These are phyloP conservation scores for Galagoides demidoff DNA, from an alignment of 2,797 vertebrate genomes.

Conservation along the genomic window DNA sequence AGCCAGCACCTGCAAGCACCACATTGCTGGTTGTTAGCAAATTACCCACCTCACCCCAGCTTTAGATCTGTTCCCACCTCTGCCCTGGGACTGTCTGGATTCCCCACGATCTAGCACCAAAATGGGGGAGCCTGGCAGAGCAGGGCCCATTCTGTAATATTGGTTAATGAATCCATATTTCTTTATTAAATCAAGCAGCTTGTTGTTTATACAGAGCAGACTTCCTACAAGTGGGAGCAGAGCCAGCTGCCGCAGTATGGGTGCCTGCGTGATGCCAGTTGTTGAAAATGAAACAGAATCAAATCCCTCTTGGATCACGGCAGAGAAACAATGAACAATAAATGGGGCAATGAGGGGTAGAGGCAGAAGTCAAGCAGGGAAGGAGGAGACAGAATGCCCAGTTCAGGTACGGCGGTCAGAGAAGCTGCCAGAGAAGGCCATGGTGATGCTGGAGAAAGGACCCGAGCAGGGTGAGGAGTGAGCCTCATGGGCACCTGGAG, in stretches of 20 bases:
- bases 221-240: background rate
- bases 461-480: no score
- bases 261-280: background rate
- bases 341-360: background rate
- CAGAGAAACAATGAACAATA: background rate
- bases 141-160: background rate
- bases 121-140: background rate
- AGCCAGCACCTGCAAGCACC: background rate
- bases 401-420: background rate
- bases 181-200: constrained; percentile 40
- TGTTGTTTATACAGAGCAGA: background rate
- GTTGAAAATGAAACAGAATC: background rate
- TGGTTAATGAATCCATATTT: constrained; percentile 2
- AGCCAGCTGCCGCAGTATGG: background rate
- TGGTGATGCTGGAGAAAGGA: background rate
- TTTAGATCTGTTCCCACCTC: background rate
- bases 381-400: background rate
- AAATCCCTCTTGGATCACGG: background rate
- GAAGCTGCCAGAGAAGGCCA: background rate
- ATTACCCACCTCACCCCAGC: background rate
- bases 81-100: background rate
- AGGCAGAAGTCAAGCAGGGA: background rate
- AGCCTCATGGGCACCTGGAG: accelerated
- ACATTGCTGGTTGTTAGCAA: background rate
- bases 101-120: background rate